phyloP scores from a whole-genome alignment of 2,797 vertebrate species.

The Aphelocoma californica region DNA sequence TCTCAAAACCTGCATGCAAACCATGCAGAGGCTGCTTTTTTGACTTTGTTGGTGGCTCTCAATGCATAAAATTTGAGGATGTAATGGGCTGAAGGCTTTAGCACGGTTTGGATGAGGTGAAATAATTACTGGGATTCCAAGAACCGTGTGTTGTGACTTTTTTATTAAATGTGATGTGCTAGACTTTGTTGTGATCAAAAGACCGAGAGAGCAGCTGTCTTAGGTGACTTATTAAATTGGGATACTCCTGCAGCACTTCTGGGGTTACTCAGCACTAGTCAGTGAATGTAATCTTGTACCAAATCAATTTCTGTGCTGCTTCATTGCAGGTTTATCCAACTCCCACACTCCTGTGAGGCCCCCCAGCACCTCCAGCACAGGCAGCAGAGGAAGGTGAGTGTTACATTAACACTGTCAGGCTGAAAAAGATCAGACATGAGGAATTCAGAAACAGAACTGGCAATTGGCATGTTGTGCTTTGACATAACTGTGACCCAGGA shows the following conservation, averaged over 20 bases:
- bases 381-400: conserved; percentile 95
- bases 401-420: background rate
- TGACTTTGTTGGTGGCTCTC: background rate
- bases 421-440: background rate
- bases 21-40: background rate
- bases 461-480: background rate
- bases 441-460: background rate
- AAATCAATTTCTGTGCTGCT: background rate
- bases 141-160: background rate
- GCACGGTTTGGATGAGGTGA: background rate
- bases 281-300: background rate
- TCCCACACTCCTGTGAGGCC: conserved; percentile 95
- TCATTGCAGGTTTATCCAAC: conserved; percentile 87
- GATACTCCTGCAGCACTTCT: background rate
- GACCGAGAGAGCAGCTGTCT: background rate
- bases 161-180: background rate
- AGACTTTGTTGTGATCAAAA: background rate
- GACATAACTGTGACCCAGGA: background rate
- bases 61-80: background rate
- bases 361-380: conserved; percentile 97
- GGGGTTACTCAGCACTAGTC: background rate
- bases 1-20: background rate
- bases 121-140: background rate
- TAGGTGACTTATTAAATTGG: background rate
- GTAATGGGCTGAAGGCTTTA: background rate